Conservation (phyloP, 2,888 invertebrate genomes). For the Heteromurus nitidus region DNA sequence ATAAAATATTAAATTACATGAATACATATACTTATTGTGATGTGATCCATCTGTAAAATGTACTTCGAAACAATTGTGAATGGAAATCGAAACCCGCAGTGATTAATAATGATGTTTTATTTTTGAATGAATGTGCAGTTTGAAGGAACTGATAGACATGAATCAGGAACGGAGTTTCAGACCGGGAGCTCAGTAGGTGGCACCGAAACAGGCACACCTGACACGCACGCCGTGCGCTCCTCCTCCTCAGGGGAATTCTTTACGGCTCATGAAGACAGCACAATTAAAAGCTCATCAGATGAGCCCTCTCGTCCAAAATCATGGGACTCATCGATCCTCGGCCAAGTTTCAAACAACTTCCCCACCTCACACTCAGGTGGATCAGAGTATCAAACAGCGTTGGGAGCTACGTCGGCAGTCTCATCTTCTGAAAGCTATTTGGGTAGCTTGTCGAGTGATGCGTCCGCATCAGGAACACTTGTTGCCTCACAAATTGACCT, state of each 20-base stretch:
- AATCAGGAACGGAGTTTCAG: conserved; percentile 41
- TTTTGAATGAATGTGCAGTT: conserved; percentile 42
- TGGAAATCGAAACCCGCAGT: no score
- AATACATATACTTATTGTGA: no score
- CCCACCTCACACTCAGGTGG: conserved; percentile 63
- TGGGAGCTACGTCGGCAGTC: conserved; percentile 65
- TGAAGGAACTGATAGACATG: conserved; percentile 49
- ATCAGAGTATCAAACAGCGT: conserved; percentile 72
- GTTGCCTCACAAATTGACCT: conserved; percentile 92
- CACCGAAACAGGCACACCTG: conserved; percentile 67
- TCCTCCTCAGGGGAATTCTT: conserved; percentile 73
- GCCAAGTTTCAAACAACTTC: conserved; percentile 72
- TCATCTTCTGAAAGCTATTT: conserved; percentile 72
- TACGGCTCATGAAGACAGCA: conserved; percentile 71
- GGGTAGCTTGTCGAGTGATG: conserved; percentile 72
- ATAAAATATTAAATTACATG: neutral
- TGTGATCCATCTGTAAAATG: neutral
- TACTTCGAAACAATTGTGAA: neutral
- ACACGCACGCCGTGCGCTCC: conserved; percentile 70
- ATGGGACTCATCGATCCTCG: conserved; percentile 72
- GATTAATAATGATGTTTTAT: no score
- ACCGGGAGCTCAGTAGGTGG: conserved; percentile 51
- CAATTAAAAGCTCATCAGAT: conserved; percentile 69
- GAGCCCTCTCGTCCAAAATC: conserved; percentile 73
- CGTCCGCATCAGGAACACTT: conserved; percentile 87